Evolutionary conservation across 2,888 invertebrate species (phyloP).

Genomic region (Erebia aethiops): DNA sequence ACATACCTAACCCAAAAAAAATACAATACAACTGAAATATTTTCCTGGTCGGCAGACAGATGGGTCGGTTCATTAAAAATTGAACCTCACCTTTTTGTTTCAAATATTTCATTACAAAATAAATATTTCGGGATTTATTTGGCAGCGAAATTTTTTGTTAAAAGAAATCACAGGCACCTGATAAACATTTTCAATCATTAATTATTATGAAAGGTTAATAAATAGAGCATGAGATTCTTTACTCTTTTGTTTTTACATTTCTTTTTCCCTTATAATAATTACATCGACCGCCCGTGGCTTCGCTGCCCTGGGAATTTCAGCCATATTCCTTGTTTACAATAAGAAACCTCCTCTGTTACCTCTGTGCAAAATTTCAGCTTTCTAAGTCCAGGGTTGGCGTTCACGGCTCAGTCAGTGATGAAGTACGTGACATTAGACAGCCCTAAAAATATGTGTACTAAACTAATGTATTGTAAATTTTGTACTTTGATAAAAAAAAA

Average conservation of each 20-base stretch:
- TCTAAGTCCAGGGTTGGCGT: too few relatives aligned
- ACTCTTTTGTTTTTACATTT: neutral
- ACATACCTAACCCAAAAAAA: neutral
- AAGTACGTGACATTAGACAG: too few relatives aligned
- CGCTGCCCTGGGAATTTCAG: too few relatives aligned
- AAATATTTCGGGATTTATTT: conserved; percentile 4
- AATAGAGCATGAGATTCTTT: neutral
- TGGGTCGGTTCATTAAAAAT: conserved; percentile 5
- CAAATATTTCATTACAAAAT: conserved; percentile 8
- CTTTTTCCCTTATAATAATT: neutral
- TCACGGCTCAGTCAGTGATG: too few relatives aligned
- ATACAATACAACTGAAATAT: neutral
- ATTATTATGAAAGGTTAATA: neutral
- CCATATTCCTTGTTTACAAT: too few relatives aligned
- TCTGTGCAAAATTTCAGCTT: too few relatives aligned
- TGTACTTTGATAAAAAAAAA: too few relatives aligned
- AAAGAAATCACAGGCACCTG: conserved; percentile 6
- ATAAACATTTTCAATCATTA: conserved; percentile 10
- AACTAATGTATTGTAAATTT: too few relatives aligned
- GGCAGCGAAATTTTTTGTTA: neutral
- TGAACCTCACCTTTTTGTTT: conserved; percentile 5
- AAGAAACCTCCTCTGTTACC: too few relatives aligned
- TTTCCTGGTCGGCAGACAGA: neutral
- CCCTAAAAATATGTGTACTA: too few relatives aligned
- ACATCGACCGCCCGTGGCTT: too few relatives aligned